These are phyloP conservation scores for Nannobrachium achirus DNA, from an alignment of 2,113 vertebrate genomes.

Conservation along the genomic window DNA sequence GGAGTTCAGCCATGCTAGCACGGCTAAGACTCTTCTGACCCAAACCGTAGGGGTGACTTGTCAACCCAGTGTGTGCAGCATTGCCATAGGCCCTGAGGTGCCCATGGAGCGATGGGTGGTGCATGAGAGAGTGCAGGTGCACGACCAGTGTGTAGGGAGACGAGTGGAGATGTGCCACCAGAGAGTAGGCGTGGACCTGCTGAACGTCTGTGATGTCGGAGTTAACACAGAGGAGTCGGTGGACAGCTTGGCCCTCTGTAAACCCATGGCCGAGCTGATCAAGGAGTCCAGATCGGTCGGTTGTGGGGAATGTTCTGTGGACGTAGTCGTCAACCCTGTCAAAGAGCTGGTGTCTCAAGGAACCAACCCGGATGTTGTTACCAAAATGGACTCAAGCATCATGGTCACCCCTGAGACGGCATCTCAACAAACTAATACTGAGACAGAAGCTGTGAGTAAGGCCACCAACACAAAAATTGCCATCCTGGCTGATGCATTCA, in stretches of 20 bases:
- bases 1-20: slow-evolving; percentile 65
- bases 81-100: slow-evolving; percentile 80
- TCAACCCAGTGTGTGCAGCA: slow-evolving; percentile 60
- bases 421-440: slow-evolving; percentile 81
- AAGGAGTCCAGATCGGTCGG: slow-evolving; percentile 81
- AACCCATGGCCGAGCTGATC: slow-evolving; percentile 12
- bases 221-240: slow-evolving; percentile 84
- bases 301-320: slow-evolving; percentile 86
- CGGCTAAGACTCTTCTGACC: slow-evolving; percentile 69
- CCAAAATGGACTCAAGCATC: slow-evolving; percentile 76
- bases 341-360: slow-evolving; percentile 74
- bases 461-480: slow-evolving; percentile 80
- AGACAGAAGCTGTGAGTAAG: slow-evolving; percentile 68
- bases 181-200: slow-evolving; percentile 75
- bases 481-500: slow-evolving; percentile 77
- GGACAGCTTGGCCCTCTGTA: slow-evolving; percentile 39
- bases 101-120: slow-evolving; percentile 87
- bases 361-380: slow-evolving; percentile 73
- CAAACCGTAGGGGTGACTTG: slow-evolving; percentile 79
- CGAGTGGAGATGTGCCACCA: slow-evolving; percentile 67
- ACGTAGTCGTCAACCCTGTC: slow-evolving; percentile 75
- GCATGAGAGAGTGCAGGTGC: slow-evolving; percentile 77
- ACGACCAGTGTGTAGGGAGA: slow-evolving; percentile 76
- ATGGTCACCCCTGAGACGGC: slow-evolving; percentile 79
- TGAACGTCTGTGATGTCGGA: slow-evolving; percentile 75